phyloP scores from a whole-genome alignment of 2,113 vertebrate genomes.

The Chamaetylas fuelleborni region DNA sequence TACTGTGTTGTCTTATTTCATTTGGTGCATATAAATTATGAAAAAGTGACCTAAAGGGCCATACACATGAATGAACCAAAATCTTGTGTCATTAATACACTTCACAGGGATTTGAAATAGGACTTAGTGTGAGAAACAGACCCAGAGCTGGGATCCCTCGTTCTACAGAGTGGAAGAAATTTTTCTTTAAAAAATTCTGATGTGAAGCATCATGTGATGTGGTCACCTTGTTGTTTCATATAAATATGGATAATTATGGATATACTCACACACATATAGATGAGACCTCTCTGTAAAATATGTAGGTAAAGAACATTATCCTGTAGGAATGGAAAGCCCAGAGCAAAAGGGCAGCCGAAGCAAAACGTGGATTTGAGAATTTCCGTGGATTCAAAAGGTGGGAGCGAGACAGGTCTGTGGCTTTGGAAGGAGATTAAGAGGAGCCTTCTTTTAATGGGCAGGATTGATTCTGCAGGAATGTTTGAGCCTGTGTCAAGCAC shows the following conservation, averaged over 20 bases:
- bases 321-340: not conserved
- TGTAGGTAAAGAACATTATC: not conserved
- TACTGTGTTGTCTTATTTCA: not conserved
- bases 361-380: not conserved
- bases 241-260: not conserved
- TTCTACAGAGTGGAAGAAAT: not conserved
- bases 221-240: not conserved
- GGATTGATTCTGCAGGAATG: not conserved
- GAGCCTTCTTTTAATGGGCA: not conserved
- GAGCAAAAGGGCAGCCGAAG: conserved; percentile 19
- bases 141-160: not conserved
- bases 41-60: not conserved
- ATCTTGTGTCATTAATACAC: not conserved
- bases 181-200: not conserved
- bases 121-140: not conserved
- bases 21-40: not conserved
- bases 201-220: not conserved
- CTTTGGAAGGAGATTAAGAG: conserved; percentile 50
- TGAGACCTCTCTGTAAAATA: not conserved
- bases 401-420: not conserved
- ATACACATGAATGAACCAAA: not conserved
- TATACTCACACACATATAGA: rapidly evolving
- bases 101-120: not conserved
- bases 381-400: not conserved
- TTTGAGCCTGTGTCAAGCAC: not conserved